Base-by-base conservation (phyloP, 2,797 vertebrate species). In the Trachops cirrhosus region DNA sequence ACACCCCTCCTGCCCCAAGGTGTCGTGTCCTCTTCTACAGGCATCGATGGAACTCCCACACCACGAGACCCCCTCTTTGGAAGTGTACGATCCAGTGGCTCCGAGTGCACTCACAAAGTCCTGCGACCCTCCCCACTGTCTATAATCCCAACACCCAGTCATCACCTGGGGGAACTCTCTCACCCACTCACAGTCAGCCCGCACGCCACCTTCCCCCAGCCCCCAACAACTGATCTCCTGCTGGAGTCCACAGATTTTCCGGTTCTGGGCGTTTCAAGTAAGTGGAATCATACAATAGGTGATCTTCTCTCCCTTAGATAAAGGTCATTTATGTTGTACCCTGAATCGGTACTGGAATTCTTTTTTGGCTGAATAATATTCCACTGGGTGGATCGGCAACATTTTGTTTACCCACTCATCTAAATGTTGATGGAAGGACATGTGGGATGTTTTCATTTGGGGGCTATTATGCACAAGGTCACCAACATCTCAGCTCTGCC, bases 301-400 rank as follows among this genome's bases (percentile, higher is more conserved):
- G 21, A 37, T 15, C 5, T 50, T 85, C n/a, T 73, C 46, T 74
- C 9, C 18, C 26, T 32, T 9, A 16, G 12, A 21, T 34, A 37
- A 89, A 37, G 34, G 15, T 57, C 32, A 46, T 29, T 34, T 16
- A 93, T 32, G 12, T 15, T 73, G 19, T 1, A 82, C 39, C 16
- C 41, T 24, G 16, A 3, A 1, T 26, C 70, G 77, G 37, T 29
- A n/a, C 18, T 57, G 57, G 48, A 67, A 46, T 70, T 46, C 41
- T 54, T 74, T 59, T 78, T 34, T 22, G 46, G 73, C 18, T 54
- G 14, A 46, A 22, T 41, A 91, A 62, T 37, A 64, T 14, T 75
- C 37, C 9, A 3, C 0, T 41, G 67, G 57, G 3, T 24, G 29
- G 16, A 82, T 1, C 39, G 0, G 8, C 12, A 7, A 18, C 19